Conservation (phyloP, 2,113 vertebrate genomes). For the Tychaedon coryphoeus region DNA sequence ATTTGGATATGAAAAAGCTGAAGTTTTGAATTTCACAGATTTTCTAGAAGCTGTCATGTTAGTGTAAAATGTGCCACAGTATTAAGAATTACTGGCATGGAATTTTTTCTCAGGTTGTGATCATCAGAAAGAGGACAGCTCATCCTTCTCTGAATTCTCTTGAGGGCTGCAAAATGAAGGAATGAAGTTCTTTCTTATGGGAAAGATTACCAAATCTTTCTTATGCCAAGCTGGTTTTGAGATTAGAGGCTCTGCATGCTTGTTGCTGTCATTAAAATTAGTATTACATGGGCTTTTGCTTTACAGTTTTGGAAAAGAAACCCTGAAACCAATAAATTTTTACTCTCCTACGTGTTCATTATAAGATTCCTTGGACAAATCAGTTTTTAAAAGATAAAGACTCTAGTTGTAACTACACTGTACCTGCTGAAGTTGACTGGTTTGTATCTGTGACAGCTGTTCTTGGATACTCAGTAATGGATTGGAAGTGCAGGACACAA, state of each 20-base stretch:
- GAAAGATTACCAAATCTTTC: neutral
- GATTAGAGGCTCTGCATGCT: neutral
- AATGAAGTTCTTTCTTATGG: neutral
- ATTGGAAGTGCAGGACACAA: fast-evolving
- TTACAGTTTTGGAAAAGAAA: neutral
- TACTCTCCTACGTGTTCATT: neutral
- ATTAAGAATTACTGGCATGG: neutral
- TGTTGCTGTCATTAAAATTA: neutral
- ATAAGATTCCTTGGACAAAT: neutral
- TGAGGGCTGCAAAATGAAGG: neutral
- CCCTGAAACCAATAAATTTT: neutral
- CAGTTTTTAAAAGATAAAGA: neutral
- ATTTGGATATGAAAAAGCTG: neutral
- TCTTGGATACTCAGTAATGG: neutral
- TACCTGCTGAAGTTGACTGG: neutral
- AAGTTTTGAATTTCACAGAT: neutral
- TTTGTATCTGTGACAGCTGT: neutral
- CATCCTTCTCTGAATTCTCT: neutral
- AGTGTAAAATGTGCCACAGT: fast-evolving
- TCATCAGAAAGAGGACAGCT: neutral
- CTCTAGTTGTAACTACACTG: neutral
- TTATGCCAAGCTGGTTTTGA: neutral
- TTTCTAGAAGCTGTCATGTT: neutral
- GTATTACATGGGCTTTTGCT: neutral
- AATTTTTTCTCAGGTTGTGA: neutral